Percentiles rank a stretch among this genome's conserved stretches.
These are phyloP conservation scores for Elachura formosa DNA, from an alignment of 2,113 vertebrate species.

Conservation along the genomic window DNA sequence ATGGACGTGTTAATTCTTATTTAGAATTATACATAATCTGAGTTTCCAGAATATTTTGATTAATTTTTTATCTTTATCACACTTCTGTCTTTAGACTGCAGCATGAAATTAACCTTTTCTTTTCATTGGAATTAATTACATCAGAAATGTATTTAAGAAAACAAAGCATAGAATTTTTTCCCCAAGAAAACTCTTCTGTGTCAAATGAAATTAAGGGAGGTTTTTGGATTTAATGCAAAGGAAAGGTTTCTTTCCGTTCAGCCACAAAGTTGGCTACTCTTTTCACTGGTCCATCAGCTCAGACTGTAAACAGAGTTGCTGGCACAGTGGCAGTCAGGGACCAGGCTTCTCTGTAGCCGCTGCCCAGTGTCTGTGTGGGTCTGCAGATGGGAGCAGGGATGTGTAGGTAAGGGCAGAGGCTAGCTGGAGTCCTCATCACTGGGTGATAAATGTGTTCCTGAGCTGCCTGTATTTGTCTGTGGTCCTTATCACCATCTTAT, in stretches of 20 bases:
- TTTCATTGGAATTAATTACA: background rate
- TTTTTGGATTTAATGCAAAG: background rate
- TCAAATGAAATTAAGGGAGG: background rate
- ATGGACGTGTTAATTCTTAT: background rate
- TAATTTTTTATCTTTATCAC: background rate
- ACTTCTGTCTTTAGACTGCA: background rate
- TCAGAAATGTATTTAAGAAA: background rate
- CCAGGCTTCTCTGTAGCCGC: rapidly evolving
- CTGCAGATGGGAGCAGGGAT: background rate
- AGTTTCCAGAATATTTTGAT: background rate
- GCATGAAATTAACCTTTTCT: background rate
- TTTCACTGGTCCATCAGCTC: background rate
- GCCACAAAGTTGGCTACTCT: background rate
- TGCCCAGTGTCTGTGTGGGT: rapidly evolving
- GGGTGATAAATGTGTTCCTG: background rate
- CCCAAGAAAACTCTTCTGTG: background rate
- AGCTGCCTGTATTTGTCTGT: background rate
- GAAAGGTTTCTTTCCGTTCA: background rate
- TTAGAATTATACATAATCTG: background rate
- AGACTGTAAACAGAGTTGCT: background rate
- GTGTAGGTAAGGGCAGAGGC: background rate
- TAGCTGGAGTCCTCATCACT: background rate
- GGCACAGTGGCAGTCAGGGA: background rate
- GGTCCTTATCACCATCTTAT: constrained; percentile 10
- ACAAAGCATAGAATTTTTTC: background rate